phyloP scores from a whole-genome alignment of 1,140 invertebrate species.

The Muscidifurax raptorellus region DNA sequence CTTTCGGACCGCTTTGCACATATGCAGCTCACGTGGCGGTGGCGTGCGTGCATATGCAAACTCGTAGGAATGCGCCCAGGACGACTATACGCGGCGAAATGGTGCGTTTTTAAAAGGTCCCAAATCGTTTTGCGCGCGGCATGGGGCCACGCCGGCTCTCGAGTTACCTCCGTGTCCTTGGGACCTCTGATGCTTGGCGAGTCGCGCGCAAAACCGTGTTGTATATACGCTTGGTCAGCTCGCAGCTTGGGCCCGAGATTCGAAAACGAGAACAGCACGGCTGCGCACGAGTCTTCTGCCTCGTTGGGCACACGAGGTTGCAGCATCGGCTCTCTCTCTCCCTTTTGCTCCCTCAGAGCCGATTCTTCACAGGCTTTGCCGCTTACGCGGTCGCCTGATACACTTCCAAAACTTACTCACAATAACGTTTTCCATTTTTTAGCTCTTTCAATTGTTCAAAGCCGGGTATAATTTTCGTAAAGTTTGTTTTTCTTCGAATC shows the following conservation, averaged over 20 bases:
- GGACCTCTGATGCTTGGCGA: slow-evolving; percentile 46
- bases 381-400: slow-evolving; percentile 3
- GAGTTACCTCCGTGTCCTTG: slow-evolving; percentile 72
- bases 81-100: slow-evolving; percentile 27
- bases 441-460: neutral
- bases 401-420: slow-evolving; percentile 19
- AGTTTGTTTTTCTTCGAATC: neutral
- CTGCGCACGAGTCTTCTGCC: slow-evolving; percentile 60
- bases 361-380: slow-evolving; percentile 30
- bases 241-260: neutral
- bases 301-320: slow-evolving; percentile 56
- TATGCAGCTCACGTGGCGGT: neutral
- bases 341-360: neutral
- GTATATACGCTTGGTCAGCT: neutral
- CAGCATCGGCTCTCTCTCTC: slow-evolving; percentile 40
- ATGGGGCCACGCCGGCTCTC: slow-evolving; percentile 64
- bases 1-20: neutral
- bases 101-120: slow-evolving; percentile 69
- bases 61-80: slow-evolving; percentile 14
- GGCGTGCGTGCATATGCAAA: slow-evolving; percentile 5
- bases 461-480: neutral
- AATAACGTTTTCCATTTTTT: neutral
- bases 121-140: slow-evolving; percentile 65
- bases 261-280: slow-evolving; percentile 16
- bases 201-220: neutral